phyloP scores from a whole-genome alignment of 2,888 invertebrate genomes.

The Pteria penguin region DNA sequence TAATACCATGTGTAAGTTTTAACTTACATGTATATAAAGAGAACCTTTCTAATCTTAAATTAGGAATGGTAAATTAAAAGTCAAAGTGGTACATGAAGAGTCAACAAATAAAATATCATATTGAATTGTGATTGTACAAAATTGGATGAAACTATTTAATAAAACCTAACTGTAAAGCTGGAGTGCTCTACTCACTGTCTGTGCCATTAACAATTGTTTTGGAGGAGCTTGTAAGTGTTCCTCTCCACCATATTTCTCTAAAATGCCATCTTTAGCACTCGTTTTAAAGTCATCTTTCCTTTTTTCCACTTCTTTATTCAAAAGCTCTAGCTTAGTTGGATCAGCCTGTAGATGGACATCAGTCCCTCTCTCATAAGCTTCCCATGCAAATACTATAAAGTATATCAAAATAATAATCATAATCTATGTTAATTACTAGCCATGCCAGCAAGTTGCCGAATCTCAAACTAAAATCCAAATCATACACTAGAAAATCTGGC shows the following conservation, averaged over 20 bases:
- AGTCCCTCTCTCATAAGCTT: constrained; percentile 87
- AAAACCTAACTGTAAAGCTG: too few relatives aligned
- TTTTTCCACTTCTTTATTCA: constrained; percentile 93
- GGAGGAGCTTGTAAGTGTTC: constrained; percentile 93
- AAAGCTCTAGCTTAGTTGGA: constrained; percentile 96
- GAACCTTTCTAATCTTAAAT: too few relatives aligned
- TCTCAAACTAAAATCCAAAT: too few relatives aligned
- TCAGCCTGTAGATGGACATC: constrained; percentile 89
- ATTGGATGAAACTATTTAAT: too few relatives aligned
- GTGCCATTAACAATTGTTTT: constrained; percentile 92
- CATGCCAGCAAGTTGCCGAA: too few relatives aligned
- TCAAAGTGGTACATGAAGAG: too few relatives aligned
- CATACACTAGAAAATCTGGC: too few relatives aligned
- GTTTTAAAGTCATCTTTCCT: constrained; percentile 95
- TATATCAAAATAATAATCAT: not conserved
- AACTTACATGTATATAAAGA: too few relatives aligned
- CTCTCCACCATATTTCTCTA: constrained; percentile 96
- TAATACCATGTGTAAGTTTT: too few relatives aligned
- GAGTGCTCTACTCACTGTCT: constrained; percentile 86
- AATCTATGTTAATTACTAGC: not conserved
- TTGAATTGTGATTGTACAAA: too few relatives aligned
- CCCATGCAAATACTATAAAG: constrained; percentile 93
- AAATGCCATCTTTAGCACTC: constrained; percentile 88
- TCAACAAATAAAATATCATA: too few relatives aligned
- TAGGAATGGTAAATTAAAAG: too few relatives aligned